Conservation (phyloP, 2,113 vertebrate genomes). For the Actenoides hombroni region DNA sequence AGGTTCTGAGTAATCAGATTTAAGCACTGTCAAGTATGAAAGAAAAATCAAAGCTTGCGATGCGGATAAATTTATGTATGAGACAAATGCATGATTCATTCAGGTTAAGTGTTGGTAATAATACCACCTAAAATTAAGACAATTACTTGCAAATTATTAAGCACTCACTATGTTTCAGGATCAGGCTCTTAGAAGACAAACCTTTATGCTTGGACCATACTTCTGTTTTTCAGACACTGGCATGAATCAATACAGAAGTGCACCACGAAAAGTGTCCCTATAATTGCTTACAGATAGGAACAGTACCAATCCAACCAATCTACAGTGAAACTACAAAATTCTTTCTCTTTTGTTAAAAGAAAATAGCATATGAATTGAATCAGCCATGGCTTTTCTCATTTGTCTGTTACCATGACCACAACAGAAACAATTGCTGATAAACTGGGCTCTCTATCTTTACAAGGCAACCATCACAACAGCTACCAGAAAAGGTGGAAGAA, state of each 20-base stretch:
- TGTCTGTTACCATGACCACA: neutral
- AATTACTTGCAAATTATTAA: neutral
- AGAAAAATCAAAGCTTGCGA: constrained; percentile 13
- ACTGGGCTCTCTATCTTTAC: neutral
- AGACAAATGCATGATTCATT: neutral
- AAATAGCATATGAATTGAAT: neutral
- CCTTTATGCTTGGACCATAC: neutral
- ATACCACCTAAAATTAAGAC: neutral
- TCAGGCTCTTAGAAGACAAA: neutral
- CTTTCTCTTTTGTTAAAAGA: neutral
- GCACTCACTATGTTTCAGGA: neutral
- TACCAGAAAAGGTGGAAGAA: neutral
- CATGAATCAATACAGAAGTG: neutral
- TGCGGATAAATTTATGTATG: neutral
- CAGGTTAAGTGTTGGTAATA: neutral
- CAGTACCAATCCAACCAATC: neutral
- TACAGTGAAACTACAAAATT: neutral
- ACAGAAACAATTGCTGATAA: neutral
- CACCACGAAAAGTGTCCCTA: neutral
- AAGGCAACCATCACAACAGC: neutral
- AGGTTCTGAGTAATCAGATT: constrained; percentile 41
- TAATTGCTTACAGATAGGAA: neutral
- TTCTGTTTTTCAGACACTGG: neutral
- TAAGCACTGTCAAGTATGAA: constrained; percentile 12
- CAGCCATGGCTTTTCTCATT: neutral